Percentiles rank a stretch among this genome's conserved stretches.
Conservation (phyloP, 37 sponge, comb jelly and placozoan genomes). For the Hexactinellida sp. region DNA sequence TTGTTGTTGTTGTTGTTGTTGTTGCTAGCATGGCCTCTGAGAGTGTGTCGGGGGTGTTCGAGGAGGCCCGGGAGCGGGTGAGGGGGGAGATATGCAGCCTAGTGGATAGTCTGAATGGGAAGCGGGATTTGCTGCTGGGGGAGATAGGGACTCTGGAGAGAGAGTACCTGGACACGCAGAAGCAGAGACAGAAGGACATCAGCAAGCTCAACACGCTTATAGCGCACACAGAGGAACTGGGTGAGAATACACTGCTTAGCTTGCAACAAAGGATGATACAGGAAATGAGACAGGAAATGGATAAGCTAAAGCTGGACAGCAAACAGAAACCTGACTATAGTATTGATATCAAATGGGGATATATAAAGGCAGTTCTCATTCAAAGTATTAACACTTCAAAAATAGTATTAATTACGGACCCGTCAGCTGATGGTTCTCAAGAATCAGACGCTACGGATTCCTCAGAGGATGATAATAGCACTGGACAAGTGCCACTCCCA, state of each 20-base stretch:
- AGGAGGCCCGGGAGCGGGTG: background rate
- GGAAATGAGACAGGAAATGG: background rate
- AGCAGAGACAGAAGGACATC: background rate
- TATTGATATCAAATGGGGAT: background rate
- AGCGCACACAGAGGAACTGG: background rate
- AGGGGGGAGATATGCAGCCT: background rate
- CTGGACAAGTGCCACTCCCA: no score
- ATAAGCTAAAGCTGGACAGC: background rate
- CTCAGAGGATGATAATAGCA: no score
- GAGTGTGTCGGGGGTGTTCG: no score
- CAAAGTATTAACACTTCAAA: no score
- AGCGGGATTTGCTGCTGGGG: background rate
- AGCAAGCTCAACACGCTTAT: background rate
- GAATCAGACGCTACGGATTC: no score
- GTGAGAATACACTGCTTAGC: background rate
- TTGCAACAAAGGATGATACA: background rate
- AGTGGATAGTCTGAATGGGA: background rate
- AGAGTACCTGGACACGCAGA: background rate
- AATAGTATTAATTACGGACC: no score
- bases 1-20: no score
- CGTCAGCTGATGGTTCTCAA: no score
- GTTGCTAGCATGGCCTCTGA: no score
- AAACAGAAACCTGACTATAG: background rate
- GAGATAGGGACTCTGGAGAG: background rate
- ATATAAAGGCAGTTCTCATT: no score